A percentile compares a stretch with the other conserved stretches of the same genome.
These are phyloP conservation scores for Noctua pronuba DNA, from an alignment of 2,888 invertebrate species.

Conservation along the genomic window DNA sequence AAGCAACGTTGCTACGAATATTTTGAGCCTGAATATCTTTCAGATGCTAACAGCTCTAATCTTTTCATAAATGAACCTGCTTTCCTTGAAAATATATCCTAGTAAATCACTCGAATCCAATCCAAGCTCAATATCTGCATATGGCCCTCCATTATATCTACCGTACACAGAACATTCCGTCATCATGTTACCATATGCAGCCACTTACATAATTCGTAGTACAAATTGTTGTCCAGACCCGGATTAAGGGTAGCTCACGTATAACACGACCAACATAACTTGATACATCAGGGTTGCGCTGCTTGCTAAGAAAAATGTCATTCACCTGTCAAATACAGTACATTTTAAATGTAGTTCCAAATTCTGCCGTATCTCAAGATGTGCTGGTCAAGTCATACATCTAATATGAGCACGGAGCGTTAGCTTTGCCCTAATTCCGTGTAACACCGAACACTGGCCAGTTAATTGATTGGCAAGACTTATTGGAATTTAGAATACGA, in stretches of 20 bases:
- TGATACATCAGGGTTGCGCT: not conserved
- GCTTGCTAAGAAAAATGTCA: not conserved
- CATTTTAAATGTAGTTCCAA: not conserved
- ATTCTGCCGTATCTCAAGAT: not conserved
- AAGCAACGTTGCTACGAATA: not conserved
- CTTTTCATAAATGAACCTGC: not conserved
- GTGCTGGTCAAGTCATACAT: slow-evolving; percentile 28
- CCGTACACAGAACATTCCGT: not conserved
- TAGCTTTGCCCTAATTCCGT: slow-evolving; percentile 54
- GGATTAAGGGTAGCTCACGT: slow-evolving; percentile 56
- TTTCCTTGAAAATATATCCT: not conserved
- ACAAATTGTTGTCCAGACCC: slow-evolving; percentile 47
- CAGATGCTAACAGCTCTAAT: too few species aligned
- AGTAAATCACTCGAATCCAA: not conserved
- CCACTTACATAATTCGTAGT: slow-evolving; percentile 41
- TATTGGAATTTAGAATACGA: slow-evolving; percentile 45
- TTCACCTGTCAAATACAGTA: not conserved
- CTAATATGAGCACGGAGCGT: slow-evolving; percentile 52
- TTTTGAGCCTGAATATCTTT: not conserved
- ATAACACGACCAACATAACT: not conserved
- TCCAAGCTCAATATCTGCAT: not conserved
- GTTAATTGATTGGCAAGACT: slow-evolving; percentile 51
- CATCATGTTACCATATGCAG: slow-evolving; percentile 10
- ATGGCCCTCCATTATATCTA: not conserved
- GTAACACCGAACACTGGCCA: slow-evolving; percentile 32